phyloP scores from a whole-genome alignment of 2,888 invertebrate species.

The Parthenolecanium corni region DNA sequence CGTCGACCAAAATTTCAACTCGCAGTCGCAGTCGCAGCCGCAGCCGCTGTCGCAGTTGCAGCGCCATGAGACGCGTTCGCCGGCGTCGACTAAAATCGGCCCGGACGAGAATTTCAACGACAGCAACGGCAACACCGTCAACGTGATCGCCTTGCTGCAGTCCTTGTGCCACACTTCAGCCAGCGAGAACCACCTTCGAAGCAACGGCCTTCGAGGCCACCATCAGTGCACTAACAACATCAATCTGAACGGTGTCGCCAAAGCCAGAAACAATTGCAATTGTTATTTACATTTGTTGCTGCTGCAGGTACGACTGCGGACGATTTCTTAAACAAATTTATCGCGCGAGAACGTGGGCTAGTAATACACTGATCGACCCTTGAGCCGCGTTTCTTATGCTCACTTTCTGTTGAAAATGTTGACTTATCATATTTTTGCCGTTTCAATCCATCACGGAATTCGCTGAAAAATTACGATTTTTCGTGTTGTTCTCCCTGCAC shows the following conservation, averaged over 20 bases:
- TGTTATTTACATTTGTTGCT: constrained; percentile 36
- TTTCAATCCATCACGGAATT: too few species aligned
- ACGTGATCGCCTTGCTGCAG: constrained; percentile 19
- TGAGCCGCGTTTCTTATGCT: too few species aligned
- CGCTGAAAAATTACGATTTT: too few species aligned
- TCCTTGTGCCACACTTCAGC: constrained; percentile 12
- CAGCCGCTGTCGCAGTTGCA: constrained; percentile 1
- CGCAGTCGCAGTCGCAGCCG: constrained; percentile 3
- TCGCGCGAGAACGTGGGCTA: too few species aligned
- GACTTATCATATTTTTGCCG: too few species aligned
- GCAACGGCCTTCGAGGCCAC: not conserved
- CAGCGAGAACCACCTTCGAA: constrained; percentile 7
- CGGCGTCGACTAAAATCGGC: constrained; percentile 4
- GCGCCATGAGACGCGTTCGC: not conserved
- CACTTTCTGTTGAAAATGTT: too few species aligned
- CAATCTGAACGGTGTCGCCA: constrained; percentile 33
- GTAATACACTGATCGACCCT: too few species aligned
- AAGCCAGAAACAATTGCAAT: constrained; percentile 35
- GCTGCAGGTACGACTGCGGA: constrained; percentile 35
- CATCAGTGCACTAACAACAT: constrained; percentile 2
- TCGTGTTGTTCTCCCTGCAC: too few species aligned
- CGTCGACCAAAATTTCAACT: constrained; percentile 2
- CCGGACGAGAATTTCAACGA: constrained; percentile 3
- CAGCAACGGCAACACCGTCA: constrained; percentile 12
- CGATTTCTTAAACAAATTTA: too few species aligned